phyloP scores from a whole-genome alignment of 2,888 invertebrate species.

The Temnothorax rugatulus region DNA sequence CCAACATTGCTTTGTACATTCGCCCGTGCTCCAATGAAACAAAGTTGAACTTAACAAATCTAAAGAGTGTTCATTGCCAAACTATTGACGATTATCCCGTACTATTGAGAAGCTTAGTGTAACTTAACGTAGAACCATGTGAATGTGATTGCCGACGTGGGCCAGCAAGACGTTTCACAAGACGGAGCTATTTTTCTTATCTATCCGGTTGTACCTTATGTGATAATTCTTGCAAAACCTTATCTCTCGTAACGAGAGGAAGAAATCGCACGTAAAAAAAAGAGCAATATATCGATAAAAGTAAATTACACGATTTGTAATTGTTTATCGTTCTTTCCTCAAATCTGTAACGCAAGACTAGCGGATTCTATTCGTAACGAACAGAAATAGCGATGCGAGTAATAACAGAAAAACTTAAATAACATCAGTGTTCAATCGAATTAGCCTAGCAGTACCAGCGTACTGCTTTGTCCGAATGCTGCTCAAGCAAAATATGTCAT shows the following conservation, averaged over 20 bases:
- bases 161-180: background rate
- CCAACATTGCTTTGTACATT: constrained; percentile 86
- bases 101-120: constrained; percentile 58
- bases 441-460: background rate
- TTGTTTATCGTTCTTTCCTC: background rate
- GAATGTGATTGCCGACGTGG: constrained; percentile 9
- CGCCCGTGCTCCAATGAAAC: constrained; percentile 86
- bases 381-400: constrained; percentile 17
- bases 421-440: constrained; percentile 4
- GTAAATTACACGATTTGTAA: constrained; percentile 50
- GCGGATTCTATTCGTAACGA: constrained; percentile 3
- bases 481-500: background rate
- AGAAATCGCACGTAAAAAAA: background rate
- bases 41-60: constrained; percentile 67
- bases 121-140: constrained; percentile 60
- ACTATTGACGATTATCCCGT: constrained; percentile 66
- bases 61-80: constrained; percentile 68
- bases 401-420: background rate
- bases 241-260: background rate
- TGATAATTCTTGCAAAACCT: background rate
- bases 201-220: background rate
- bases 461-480: background rate
- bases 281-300: constrained; percentile 26
- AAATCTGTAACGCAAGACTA: constrained; percentile 28
- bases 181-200: constrained; percentile 26